These are phyloP conservation scores for Lasioglossum malachurum DNA, from an alignment of 2,888 invertebrate species.

Conservation along the genomic window DNA sequence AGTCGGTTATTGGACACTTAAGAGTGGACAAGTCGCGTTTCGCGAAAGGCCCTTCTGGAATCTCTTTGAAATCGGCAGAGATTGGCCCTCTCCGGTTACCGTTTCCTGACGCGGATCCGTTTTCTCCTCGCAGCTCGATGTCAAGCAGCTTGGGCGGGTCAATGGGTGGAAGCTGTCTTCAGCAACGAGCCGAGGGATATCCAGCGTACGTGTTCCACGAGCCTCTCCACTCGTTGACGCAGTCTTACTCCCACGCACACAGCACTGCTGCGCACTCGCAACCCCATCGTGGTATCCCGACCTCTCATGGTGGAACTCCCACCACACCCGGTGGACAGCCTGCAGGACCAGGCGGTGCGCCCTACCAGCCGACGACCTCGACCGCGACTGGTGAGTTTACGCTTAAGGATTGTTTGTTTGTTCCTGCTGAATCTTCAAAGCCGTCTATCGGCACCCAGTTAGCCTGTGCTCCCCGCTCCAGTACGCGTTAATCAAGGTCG, in stretches of 20 bases:
- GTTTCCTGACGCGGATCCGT: constrained; percentile 43
- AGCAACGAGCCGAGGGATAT: constrained; percentile 92
- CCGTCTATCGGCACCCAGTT: constrained; percentile 26
- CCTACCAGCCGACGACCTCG: constrained; percentile 86
- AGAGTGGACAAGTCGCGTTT: constrained; percentile 6
- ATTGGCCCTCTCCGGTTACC: constrained; percentile 13
- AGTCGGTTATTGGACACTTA: not conserved
- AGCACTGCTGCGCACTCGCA: constrained; percentile 93
- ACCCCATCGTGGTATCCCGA: constrained; percentile 86
- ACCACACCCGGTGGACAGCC: constrained; percentile 87
- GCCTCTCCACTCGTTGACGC: constrained; percentile 91
- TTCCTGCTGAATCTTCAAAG: constrained; percentile 79
- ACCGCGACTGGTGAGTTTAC: constrained; percentile 88
- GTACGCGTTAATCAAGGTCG: constrained; percentile 43
- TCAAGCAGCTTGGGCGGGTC: constrained; percentile 91
- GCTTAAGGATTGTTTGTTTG: constrained; percentile 58
- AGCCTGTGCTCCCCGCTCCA: not conserved
- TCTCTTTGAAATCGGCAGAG: constrained; percentile 16
- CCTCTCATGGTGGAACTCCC: constrained; percentile 87
- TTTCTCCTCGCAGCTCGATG: constrained; percentile 91
- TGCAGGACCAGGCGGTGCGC: constrained; percentile 85
- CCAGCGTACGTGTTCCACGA: constrained; percentile 96
- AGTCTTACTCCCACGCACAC: constrained; percentile 90
- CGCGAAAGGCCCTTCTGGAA: not conserved
- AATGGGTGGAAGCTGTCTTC: constrained; percentile 93